Evolutionary conservation across 2,113 vertebrate species (phyloP).

Genomic region (Platysternon megacephalum): DNA sequence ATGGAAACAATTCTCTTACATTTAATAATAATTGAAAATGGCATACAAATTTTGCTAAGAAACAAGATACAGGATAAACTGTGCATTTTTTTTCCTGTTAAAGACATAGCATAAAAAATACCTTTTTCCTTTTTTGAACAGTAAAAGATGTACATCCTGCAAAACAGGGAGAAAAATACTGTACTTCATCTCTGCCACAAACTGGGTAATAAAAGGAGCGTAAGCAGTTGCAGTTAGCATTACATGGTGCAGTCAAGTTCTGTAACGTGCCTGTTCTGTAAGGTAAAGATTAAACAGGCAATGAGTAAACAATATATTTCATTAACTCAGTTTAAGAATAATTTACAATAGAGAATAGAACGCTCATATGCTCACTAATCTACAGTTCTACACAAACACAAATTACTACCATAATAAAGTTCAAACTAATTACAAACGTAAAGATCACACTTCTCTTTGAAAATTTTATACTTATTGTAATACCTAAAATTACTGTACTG

Average conservation of each 20-base stretch:
- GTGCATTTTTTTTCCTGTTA: background rate
- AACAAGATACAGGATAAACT: background rate
- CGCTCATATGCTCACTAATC: background rate
- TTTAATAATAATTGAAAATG: background rate
- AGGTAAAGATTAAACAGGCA: constrained; percentile 2
- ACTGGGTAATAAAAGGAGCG: constrained; percentile 80
- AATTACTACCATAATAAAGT: background rate
- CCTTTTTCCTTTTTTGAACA: constrained; percentile 58
- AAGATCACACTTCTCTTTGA: background rate
- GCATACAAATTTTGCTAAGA: background rate
- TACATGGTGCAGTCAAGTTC: constrained; percentile 79
- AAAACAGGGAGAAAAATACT: constrained; percentile 86
- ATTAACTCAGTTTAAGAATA: background rate
- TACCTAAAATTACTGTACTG: background rate
- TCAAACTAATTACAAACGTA: background rate
- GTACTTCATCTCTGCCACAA: constrained; percentile 80
- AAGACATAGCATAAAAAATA: constrained; percentile 29
- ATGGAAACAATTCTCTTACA: background rate
- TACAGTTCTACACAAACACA: background rate
- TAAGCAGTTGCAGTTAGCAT: constrained; percentile 77
- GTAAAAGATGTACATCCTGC: constrained; percentile 76
- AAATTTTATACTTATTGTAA: background rate
- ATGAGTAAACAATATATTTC: background rate
- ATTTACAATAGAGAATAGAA: background rate
- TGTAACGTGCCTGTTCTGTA: constrained; percentile 72